Base-by-base conservation (phyloP, 2,888 invertebrate species). In the Xestoiulus laeticollis region DNA sequence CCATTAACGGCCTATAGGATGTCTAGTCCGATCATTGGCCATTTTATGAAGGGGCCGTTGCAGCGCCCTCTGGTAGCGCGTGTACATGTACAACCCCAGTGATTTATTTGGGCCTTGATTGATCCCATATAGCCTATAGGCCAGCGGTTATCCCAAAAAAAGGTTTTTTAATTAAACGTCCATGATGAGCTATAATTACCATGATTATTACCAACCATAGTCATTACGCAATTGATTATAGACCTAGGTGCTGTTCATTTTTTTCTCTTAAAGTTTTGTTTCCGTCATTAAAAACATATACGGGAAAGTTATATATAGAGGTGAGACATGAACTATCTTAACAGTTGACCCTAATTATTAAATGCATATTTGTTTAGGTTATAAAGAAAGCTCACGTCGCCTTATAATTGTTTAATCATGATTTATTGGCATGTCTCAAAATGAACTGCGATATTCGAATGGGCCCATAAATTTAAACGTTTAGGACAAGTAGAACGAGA, bases 81-180 rank as follows among this genome's bases (percentile, higher is more conserved):
- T 19, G 22, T 59, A 38, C 38, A 38, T n/a, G 48, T 16, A 48
- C 48, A 48, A 48, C 59, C n/a, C 59, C 19, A n/a, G 59, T 59
- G 59, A 59, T 59, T 59, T 59, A 59, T 59, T n/a, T n/a, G 59
- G 59, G 59, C 59, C n/a, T 59, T 59, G 59, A 59, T 59, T 59
- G 59, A 59, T 59, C 59, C n/a, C 59, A 2, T 59, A 6, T 59
- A 6, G 59, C 59, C 59, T 5, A 59, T 59, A 59, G 59, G 59
- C 0, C n/a, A 59, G n/a, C 19, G 22, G 59, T 59, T 59, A 59
- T n/a, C 59, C 59, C 59, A 6, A 59, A 59, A 59, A 59, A 59
- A 59, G 59, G 59, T 59, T 59, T 59, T 59, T 59, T 59, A 59
- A 59, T 59, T 59, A 59, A 59, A 59, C 59, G 59, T 59, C 59